Evolutionary conservation across 2,113 vertebrate genomes (phyloP).

Genomic region (Ellobius talpinus): DNA sequence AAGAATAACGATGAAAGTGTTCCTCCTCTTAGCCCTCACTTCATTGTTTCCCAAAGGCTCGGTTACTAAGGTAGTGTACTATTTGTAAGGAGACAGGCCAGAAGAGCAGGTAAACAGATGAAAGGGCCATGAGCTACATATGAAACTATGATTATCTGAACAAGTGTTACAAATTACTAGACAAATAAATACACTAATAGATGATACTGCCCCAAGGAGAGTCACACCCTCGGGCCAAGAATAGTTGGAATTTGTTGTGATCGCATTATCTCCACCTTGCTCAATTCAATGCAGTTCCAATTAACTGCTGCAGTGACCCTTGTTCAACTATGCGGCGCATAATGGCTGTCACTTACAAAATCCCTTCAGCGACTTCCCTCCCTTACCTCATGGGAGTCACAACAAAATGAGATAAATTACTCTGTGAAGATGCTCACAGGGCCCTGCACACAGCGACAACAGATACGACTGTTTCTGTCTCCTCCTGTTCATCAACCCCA

Average conservation of each 20-base stretch:
- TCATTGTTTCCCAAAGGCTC: not conserved
- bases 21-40: not conserved
- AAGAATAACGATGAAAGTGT: not conserved
- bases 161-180: not conserved
- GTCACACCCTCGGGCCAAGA: not conserved
- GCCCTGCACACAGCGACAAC: not conserved
- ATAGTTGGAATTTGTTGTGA: not conserved
- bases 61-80: not conserved
- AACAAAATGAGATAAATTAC: not conserved
- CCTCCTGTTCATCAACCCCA: not conserved
- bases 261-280: not conserved
- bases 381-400: not conserved
- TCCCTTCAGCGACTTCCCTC: not conserved
- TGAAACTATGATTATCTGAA: not conserved
- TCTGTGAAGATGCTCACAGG: too few species aligned
- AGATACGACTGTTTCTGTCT: accelerated
- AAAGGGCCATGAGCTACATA: not conserved
- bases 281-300: not conserved
- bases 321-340: too few species aligned
- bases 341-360: not conserved
- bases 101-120: not conserved
- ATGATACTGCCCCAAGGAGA: not conserved
- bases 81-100: not conserved
- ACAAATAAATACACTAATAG: not conserved
- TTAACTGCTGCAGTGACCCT: not conserved